phyloP scores from a whole-genome alignment of 2,113 vertebrate species.

The Morone chrysops region DNA sequence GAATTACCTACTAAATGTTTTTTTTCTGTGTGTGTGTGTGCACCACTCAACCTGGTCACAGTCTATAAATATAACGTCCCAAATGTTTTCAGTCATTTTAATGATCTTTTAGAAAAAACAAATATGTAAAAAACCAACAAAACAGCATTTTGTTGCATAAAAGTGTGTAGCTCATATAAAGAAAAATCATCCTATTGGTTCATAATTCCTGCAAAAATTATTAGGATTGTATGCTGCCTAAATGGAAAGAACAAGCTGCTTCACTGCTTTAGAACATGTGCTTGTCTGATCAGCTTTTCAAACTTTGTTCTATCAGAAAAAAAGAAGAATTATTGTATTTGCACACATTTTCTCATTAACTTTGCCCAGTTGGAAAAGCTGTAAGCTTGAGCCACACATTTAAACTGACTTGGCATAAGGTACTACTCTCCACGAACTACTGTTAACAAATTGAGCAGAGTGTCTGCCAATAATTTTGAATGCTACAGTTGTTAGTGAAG shows the following conservation, averaged over 20 bases:
- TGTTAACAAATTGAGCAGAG: slow-evolving; percentile 27
- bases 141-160: not conserved
- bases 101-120: slow-evolving; percentile 14
- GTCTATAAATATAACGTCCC: slow-evolving; percentile 38
- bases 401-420: slow-evolving; percentile 5
- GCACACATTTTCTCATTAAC: slow-evolving; percentile 20
- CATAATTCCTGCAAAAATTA: slow-evolving; percentile 7
- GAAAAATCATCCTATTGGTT: not conserved
- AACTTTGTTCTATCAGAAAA: not conserved
- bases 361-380: slow-evolving; percentile 6
- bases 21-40: not conserved
- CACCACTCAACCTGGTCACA: slow-evolving; percentile 21
- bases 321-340: slow-evolving; percentile 14
- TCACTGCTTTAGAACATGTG: not conserved
- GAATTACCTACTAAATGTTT: slow-evolving; percentile 46
- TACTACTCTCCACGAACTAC: not conserved
- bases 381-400: not conserved
- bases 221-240: not conserved
- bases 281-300: not conserved
- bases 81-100: slow-evolving; percentile 38
- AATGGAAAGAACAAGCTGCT: not conserved
- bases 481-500: slow-evolving; percentile 5
- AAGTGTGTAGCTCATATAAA: not conserved
- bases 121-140: slow-evolving; percentile 1
- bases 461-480: slow-evolving; percentile 25